phyloP scores from a whole-genome alignment of 2,888 invertebrate species.

The Adelphocoris suturalis region DNA sequence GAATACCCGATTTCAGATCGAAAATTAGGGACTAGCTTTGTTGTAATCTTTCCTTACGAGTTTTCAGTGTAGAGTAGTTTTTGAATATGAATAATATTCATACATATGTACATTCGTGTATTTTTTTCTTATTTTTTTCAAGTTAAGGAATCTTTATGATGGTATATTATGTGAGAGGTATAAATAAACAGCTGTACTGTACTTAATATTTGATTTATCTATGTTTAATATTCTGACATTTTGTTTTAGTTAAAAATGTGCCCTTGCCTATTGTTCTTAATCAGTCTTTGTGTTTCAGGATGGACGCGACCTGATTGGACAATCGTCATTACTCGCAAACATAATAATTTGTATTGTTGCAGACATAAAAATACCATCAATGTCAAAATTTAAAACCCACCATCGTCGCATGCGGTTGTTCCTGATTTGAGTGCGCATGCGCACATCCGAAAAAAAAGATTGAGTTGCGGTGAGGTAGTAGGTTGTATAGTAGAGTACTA shows the following conservation, averaged over 20 bases:
- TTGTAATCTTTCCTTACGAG: no score
- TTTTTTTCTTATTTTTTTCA: no score
- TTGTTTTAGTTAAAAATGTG: background rate
- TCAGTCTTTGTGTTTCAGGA: slow-evolving; percentile 12
- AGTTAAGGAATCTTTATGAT: no score
- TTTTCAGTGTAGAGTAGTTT: no score
- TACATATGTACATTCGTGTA: no score
- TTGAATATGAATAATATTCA: no score
- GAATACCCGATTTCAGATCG: no score
- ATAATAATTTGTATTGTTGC: background rate
- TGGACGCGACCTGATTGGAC: background rate
- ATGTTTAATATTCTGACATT: background rate
- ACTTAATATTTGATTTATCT: no score
- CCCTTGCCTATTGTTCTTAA: background rate
- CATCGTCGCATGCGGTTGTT: slow-evolving; percentile 18
- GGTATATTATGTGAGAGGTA: no score
- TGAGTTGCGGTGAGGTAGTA: slow-evolving; percentile 93
- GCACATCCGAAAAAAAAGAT: slow-evolving; percentile 50
- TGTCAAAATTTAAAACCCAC: background rate
- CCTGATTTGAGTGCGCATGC: slow-evolving; percentile 2
- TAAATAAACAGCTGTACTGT: no score
- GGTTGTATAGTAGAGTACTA: slow-evolving; percentile 98
- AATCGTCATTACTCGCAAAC: background rate
- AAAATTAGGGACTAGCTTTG: no score
- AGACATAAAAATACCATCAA: slow-evolving; percentile 13